phyloP scores from a whole-genome alignment of 30 jellyfish, hydroid and myxozoan genomes.

The Hydractinia echinata region DNA sequence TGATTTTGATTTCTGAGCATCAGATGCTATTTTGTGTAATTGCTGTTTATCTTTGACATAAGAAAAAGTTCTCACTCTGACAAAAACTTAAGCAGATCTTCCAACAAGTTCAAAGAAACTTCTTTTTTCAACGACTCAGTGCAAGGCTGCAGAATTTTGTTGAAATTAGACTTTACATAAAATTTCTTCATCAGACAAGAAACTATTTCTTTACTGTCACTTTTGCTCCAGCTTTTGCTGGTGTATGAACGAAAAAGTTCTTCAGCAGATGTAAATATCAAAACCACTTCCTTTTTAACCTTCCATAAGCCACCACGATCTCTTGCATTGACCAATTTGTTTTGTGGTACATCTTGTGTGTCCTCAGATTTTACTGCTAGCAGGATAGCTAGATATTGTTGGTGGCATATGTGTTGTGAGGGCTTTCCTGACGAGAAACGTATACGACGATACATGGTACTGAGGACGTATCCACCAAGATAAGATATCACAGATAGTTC shows the following conservation, averaged over 20 bases:
- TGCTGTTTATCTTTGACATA: constrained; percentile 41
- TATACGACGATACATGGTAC: constrained; percentile 16
- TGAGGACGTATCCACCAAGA: constrained; percentile 20
- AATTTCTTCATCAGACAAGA: constrained; percentile 35
- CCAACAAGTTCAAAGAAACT: constrained; percentile 38
- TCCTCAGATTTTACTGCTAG: constrained; percentile 15
- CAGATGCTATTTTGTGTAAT: constrained; percentile 24
- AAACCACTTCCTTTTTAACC: constrained; percentile 30
- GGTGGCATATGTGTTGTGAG: constrained; percentile 8
- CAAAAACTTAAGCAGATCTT: constrained; percentile 30
- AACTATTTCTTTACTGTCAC: constrained; percentile 41
- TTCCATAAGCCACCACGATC: constrained; percentile 52
- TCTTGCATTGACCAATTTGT: constrained; percentile 21
- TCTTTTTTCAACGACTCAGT: constrained; percentile 26
- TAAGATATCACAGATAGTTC: constrained; percentile 15
- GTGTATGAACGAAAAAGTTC: constrained; percentile 36
- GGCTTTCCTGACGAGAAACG: not conserved
- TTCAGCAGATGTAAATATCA: constrained; percentile 39
- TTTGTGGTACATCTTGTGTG: constrained; percentile 20
- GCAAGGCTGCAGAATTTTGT: constrained; percentile 15
- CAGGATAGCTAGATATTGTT: constrained; percentile 13
- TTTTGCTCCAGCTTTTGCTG: constrained; percentile 10
- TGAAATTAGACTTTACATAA: constrained; percentile 18
- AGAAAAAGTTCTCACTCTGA: constrained; percentile 39
- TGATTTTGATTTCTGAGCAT: constrained; percentile 32